phyloP scores from a whole-genome alignment of 1,140 invertebrate genomes.

The Delia radicum region DNA sequence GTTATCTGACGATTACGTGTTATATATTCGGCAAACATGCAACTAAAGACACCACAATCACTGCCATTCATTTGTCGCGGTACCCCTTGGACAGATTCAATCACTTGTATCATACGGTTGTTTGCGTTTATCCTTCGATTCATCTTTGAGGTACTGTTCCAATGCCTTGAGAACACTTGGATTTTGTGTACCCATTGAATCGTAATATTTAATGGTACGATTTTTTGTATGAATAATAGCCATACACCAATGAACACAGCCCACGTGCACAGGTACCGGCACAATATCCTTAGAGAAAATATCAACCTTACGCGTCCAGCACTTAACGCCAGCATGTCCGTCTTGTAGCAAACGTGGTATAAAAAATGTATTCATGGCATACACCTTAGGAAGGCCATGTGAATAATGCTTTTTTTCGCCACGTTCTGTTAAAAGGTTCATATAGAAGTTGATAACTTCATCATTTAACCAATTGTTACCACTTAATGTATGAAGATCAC shows the following conservation, averaged over 20 bases:
- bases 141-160: slow-evolving; percentile 76
- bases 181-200: slow-evolving; percentile 88
- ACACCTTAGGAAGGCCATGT: slow-evolving; percentile 60
- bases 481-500: slow-evolving; percentile 79
- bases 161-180: slow-evolving; percentile 69
- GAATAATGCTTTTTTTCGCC: slow-evolving; percentile 85
- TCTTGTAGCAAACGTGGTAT: no score
- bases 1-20: slow-evolving; percentile 74
- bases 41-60: slow-evolving; percentile 97
- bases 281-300: slow-evolving; percentile 48
- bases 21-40: slow-evolving; percentile 92
- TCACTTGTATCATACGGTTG: no score
- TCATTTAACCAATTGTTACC: slow-evolving; percentile 88
- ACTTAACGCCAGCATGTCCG: slow-evolving; percentile 70
- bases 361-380: no score
- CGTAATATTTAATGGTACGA: no score
- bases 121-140: slow-evolving; percentile 87
- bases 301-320: slow-evolving; percentile 83
- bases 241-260: slow-evolving; percentile 95
- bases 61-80: slow-evolving; percentile 97
- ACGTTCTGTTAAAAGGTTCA: slow-evolving; percentile 48
- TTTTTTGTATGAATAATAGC: slow-evolving; percentile 86
- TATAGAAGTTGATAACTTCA: no score
- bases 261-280: slow-evolving; percentile 87
- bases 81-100: slow-evolving; percentile 72